A percentile compares a stretch with the other conserved stretches of the same genome.
Conservation (phyloP, 2,888 invertebrate species). For the Ophion slaviceki region DNA sequence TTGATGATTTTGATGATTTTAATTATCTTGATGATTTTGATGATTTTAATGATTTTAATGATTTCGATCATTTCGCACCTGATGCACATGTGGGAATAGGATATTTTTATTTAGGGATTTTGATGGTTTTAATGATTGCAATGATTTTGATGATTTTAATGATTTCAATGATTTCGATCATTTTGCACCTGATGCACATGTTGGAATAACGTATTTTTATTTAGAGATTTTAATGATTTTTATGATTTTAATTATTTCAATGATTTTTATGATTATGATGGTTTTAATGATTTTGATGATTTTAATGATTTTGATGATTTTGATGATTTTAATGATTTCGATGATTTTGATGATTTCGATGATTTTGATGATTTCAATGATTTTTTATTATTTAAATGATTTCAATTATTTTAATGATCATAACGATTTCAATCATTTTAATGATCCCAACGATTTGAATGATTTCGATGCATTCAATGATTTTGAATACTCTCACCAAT, state of each 20-base stretch:
- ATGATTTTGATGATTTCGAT: background rate
- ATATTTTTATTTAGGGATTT: background rate
- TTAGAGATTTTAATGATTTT: background rate
- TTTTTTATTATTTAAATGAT: background rate
- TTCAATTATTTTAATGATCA: background rate
- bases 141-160: background rate
- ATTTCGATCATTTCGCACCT: background rate
- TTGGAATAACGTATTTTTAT: constrained; percentile 22
- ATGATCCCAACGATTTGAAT: background rate
- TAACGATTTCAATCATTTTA: background rate
- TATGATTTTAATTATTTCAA: background rate
- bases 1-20: background rate
- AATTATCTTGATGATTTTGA: background rate
- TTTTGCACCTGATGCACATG: constrained; percentile 85
- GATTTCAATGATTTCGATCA: background rate
- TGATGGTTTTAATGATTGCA: background rate
- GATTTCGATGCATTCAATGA: constrained; percentile 9
- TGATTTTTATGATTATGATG: background rate
- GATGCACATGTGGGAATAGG: constrained; percentile 85
- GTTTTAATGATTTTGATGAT: background rate
- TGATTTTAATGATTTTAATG: background rate
- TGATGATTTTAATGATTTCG: background rate
- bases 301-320: background rate
- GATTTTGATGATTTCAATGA: background rate
- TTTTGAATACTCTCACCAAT: background rate